Evolutionary conservation across 2,888 invertebrate genomes (phyloP), one percentile per base, ranked within the genome.

Genomic region (Protonemura montana): DNA sequence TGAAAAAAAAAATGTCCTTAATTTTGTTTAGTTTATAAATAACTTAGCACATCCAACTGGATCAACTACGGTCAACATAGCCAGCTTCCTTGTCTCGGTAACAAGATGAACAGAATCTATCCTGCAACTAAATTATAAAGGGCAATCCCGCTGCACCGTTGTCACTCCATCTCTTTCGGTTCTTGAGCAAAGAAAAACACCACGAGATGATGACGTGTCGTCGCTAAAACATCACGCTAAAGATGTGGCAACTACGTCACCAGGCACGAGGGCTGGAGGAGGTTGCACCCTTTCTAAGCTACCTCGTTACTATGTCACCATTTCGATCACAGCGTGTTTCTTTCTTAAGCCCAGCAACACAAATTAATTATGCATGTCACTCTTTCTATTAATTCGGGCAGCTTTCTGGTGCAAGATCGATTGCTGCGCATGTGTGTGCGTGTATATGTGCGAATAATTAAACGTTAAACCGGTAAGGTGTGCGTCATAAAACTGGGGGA

Each of bases 381-480:
- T 59, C 59, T 59, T 59, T 59, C 59, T 21, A 59, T 13, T 59
- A 59, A 21, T 59, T 59, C 59, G 59, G 59, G 16, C 6, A 59
- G 21, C 59, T 59, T 59, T 59, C 59, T 59, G 3, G 6, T 59
- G 16, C 21, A 2, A 10, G 59, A 59, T 59, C 59, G 59, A 59
- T 59, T 59, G 59, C 21, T 59, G 59, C 21, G 59, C 21, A 35
- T 85, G 85, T 85, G 35, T 77, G 77, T 76, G 76, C 78, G 85
- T 76, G 35, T 85, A 25, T 27, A 26, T 76, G 85, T 78, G 26
- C 29, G 85, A 59, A 59, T 59, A 59, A 59, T 59, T 59, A 59
- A 59, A 59, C 59, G 59, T 21, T 59, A 59, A 59, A 21, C 59
- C 2, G 59, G 59, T 10, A 16, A 59, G 59, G 59, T 59, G 59